Base-by-base conservation (phyloP, 2,888 invertebrate species). In the Idaea biselata region DNA sequence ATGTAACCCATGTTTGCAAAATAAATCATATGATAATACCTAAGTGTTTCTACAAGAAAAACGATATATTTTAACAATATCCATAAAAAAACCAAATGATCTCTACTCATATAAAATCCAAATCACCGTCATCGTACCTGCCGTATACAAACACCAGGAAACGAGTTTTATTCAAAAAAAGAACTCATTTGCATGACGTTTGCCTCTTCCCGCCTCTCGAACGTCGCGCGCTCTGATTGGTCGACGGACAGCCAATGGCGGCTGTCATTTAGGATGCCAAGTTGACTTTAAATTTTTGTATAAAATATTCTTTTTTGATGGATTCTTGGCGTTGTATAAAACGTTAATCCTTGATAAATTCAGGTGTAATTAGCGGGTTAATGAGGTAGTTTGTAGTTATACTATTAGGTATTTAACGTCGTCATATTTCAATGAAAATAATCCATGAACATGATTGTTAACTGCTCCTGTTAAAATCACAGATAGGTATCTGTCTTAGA, bases 101-200 rank as follows among this genome's bases (percentile, higher is more conserved):
- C 62, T 63, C 65, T 72, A 75, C 75, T 75, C 71, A 67, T 72
- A 79, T 74, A 79, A 74, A 80, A 81, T 77, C 74, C 78, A 75
- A 79, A 79, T 79, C 78, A 76, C 72, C 60, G 67, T 65, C 65
- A 70, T 33, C 54, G 59, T 60, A 75, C 75, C 78, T 75, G 80
- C 80, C 73, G 71, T 83, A 81, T 84, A 82, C 82, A 86, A 86
- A 84, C 80, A 80, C 75, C 73, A 71, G 72, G 70, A 80, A 87
- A 88, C 90, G 77, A 81, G 89, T 82, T 78, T 71, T 58, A 61
- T 73, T 73, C 63, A 76, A 75, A 79, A 82, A 86, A 84, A 84
- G 82, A 84, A 75, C 77, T 87, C 83, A 89, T 90, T 91, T 89
- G 86, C 90, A 89, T 87, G 88, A 87, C 88, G 87, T 87, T 86